phyloP scores from a whole-genome alignment of 2,113 vertebrate genomes.

The Lampris megalopsis region DNA sequence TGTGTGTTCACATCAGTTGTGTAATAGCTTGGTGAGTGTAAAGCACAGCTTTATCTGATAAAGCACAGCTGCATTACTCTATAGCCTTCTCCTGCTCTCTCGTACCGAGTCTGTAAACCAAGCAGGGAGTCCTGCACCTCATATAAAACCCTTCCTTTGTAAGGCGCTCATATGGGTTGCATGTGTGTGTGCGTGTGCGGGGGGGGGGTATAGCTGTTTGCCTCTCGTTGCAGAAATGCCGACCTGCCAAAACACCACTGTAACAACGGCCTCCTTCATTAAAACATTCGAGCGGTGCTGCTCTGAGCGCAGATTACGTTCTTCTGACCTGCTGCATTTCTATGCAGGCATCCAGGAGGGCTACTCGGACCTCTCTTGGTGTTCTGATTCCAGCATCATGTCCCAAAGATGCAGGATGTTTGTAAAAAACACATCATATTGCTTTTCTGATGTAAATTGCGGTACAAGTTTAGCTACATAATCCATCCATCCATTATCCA shows the following conservation, averaged over 20 bases:
- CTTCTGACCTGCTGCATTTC: not conserved
- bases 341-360: not conserved
- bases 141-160: constrained; percentile 49
- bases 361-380: too few relatives aligned
- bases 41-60: constrained; percentile 55
- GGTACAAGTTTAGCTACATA: too few relatives aligned
- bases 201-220: constrained; percentile 3
- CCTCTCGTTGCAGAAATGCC: constrained; percentile 30
- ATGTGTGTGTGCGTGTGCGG: too few relatives aligned
- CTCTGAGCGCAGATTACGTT: constrained; percentile 14
- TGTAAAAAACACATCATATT: too few relatives aligned
- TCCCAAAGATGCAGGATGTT: too few relatives aligned
- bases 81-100: constrained; percentile 27
- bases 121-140: constrained; percentile 32
- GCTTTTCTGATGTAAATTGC: too few relatives aligned
- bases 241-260: constrained; percentile 52
- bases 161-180: constrained; percentile 42
- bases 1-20: constrained; percentile 22
- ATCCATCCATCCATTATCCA: too few relatives aligned
- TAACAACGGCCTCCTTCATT: constrained; percentile 51
- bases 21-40: constrained; percentile 35
- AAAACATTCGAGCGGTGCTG: not conserved
- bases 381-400: too few relatives aligned
- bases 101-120: constrained; percentile 40
- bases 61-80: constrained; percentile 32